Base-by-base conservation (phyloP, 2,113 vertebrate genomes). In the Phylloscopus whistleri region DNA sequence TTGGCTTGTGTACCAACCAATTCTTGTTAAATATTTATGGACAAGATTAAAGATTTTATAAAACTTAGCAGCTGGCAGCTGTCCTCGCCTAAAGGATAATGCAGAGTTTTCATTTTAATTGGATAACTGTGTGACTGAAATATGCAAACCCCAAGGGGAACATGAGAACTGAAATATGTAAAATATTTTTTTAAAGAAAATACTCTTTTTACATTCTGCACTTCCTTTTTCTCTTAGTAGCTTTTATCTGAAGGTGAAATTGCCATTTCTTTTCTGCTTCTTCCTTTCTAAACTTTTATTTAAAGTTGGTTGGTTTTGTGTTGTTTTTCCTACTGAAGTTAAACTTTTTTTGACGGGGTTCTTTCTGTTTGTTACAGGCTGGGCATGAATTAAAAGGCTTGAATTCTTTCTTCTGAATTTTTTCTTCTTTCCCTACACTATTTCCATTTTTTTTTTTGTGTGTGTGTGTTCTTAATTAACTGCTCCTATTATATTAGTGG, bases 21-120 rank as follows among this genome's bases (percentile, higher is more conserved):
- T 98, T 98, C 97, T 97, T 98, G 95, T 98, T 98, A 98, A 98
- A 98, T 98, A 98, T 98, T 98, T 98, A 98, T 98, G 97, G 96
- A 96, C 92, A 97, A 98, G 97, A 98, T 98, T 98, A 98, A 98
- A 98, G 98, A 98, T 97, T 97, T 98, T 97, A 97, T 98, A 97
- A 98, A 98, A 98, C 96, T 97, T 97, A 97, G 96, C 97, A 98
- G 98, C 95, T 98, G 97, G 97, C 97, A 98, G 97, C 95, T 97
- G 97, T 98, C 97, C 97, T 98, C 56, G 53, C 97, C 97, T 97
- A 97, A 98, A 98, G 97, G 97, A 97, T 98, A 97, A 97, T 86
- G 86, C 95, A 94, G 96, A 97, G 82, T 98, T 97, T 98, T 98
- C 96, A 98, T 97, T 98, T 98, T 98, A 98, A 98, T 98, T 98